A percentile compares a stretch with the other conserved stretches of the same genome.
These are phyloP conservation scores for Megathymus violae DNA, from an alignment of 1,140 invertebrate species.

Conservation along the genomic window DNA sequence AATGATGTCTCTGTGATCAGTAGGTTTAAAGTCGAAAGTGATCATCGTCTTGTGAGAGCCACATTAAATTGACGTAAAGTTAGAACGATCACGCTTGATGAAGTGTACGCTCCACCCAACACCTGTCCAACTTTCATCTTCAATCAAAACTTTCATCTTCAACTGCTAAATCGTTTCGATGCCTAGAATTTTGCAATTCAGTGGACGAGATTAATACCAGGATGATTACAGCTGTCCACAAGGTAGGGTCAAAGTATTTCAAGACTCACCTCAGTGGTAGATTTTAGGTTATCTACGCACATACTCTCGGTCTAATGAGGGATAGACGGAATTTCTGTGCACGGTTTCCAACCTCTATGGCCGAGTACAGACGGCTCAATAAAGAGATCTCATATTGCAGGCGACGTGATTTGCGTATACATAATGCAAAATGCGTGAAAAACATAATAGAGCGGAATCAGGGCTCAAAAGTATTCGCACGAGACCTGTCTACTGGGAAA, in stretches of 20 bases:
- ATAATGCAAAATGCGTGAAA: neutral
- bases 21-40: too few species aligned
- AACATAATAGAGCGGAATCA: neutral
- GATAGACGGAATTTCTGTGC: neutral
- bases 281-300: slow-evolving; percentile 18
- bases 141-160: slow-evolving; percentile 24
- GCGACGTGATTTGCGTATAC: neutral
- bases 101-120: too few species aligned
- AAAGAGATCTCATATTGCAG: neutral
- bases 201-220: slow-evolving; percentile 15
- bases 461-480: neutral
- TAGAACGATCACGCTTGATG: too few species aligned
- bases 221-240: slow-evolving; percentile 13
- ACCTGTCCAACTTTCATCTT: slow-evolving; percentile 12
- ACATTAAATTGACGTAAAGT: slow-evolving; percentile 44
- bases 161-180: slow-evolving; percentile 30
- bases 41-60: too few species aligned
- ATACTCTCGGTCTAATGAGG: slow-evolving; percentile 14
- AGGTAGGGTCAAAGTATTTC: slow-evolving; percentile 16
- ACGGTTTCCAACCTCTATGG: neutral
- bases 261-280: neutral
- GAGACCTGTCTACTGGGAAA: too few species aligned
- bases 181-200: slow-evolving; percentile 10
- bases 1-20: too few species aligned
- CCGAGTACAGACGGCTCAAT: neutral